phyloP scores from a whole-genome alignment of 2,797 vertebrate species.

The Sebastes goodei region DNA sequence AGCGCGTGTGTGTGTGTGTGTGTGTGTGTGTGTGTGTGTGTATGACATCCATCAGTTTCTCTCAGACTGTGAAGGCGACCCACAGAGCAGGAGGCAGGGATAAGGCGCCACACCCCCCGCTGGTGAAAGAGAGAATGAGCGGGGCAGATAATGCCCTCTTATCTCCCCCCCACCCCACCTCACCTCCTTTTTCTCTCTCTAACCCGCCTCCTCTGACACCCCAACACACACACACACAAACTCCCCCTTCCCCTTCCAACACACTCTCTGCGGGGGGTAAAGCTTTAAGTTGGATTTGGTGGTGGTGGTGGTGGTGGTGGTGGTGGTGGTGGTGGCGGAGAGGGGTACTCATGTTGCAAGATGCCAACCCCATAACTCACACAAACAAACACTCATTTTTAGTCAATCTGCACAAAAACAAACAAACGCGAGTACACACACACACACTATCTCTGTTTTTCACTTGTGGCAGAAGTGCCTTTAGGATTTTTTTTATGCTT shows the following conservation, averaged over 20 bases:
- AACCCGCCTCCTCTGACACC: slow-evolving; percentile 21
- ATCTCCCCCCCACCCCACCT: slow-evolving; percentile 46
- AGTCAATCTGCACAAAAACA: slow-evolving; percentile 19
- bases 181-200: slow-evolving; percentile 29
- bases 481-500: neutral
- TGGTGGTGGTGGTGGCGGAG: slow-evolving; percentile 5
- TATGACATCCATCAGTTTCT: slow-evolving; percentile 61
- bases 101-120: slow-evolving; percentile 67
- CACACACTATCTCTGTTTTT: neutral
- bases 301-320: slow-evolving; percentile 21
- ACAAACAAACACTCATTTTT: slow-evolving; percentile 26
- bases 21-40: slow-evolving; percentile 8
- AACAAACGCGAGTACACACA: neutral
- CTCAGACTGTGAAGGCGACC: slow-evolving; percentile 61
- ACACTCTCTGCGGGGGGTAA: slow-evolving; percentile 32
- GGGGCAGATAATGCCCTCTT: slow-evolving; percentile 73
- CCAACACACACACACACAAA: neutral
- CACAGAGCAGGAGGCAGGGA: slow-evolving; percentile 64
- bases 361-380: slow-evolving; percentile 23
- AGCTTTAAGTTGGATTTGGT: slow-evolving; percentile 66
- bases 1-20: neutral
- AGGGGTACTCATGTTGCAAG: slow-evolving; percentile 9
- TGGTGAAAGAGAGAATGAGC: slow-evolving; percentile 71
- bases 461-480: slow-evolving; percentile 8
- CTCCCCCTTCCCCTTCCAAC: neutral